Conservation (phyloP, 2,113 vertebrate species). For the Stigmatopora argus region DNA sequence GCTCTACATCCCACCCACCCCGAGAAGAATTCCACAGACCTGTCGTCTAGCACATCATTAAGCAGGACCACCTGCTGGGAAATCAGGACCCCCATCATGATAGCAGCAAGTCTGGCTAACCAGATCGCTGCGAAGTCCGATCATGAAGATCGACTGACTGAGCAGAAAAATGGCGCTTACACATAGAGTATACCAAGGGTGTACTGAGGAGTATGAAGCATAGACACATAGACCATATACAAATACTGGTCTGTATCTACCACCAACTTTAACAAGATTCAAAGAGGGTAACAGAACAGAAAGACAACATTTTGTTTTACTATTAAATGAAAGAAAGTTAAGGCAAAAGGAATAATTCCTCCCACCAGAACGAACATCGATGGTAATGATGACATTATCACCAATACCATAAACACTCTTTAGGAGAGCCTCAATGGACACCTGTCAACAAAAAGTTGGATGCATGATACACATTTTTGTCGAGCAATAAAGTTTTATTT, state of each 20-base stretch:
- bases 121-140: slow-evolving; percentile 39
- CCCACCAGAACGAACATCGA: slow-evolving; percentile 43
- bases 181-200: slow-evolving; percentile 5
- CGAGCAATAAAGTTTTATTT: neutral
- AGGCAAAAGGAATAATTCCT: slow-evolving; percentile 58
- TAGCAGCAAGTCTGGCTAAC: slow-evolving; percentile 48
- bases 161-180: slow-evolving; percentile 40
- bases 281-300: slow-evolving; percentile 25
- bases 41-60: slow-evolving; percentile 62
- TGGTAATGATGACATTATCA: slow-evolving; percentile 8
- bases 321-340: slow-evolving; percentile 44
- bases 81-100: slow-evolving; percentile 59
- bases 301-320: slow-evolving; percentile 51
- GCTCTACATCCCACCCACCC: slow-evolving; percentile 58
- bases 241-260: slow-evolving; percentile 18
- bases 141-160: slow-evolving; percentile 36
- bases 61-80: slow-evolving; percentile 61
- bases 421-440: slow-evolving; percentile 22
- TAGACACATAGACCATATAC: neutral
- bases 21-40: slow-evolving; percentile 52
- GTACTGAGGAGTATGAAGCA: neutral
- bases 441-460: slow-evolving; percentile 23
- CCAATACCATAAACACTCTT: slow-evolving; percentile 35
- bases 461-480: neutral
- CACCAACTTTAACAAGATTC: slow-evolving; percentile 11